Base-by-base conservation (phyloP, 1,140 invertebrate genomes). In the Drosophila nigromelanica region DNA sequence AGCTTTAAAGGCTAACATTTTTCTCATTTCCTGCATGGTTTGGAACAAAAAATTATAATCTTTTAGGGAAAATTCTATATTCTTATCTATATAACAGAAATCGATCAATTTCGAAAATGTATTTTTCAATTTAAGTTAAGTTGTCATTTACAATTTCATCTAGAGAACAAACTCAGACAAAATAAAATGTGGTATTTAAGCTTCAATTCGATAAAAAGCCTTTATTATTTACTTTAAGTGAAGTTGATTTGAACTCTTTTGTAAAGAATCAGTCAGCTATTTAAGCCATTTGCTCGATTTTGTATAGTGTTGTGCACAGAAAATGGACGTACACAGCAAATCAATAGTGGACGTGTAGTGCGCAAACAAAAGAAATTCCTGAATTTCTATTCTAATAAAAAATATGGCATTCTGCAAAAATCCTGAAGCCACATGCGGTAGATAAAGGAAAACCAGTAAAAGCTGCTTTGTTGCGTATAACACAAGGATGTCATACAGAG, bases 361-460 rank as follows among this genome's bases (percentile, higher is more conserved):
- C 10, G 12, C 10, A 48, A 42, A 50, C 15, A 56, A 59, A 51
- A 33, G 54, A 59, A 56, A 67, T 67, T 59, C 64, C 64, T 40
- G n/a, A 43, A 33, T 12, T 24, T 33, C 10, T 47, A 15, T 12
- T 42, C 54, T 10, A 14, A 11, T 21, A 24, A 27, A 14, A 18
- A 21, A 21, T 18, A 39, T 24, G 18, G 50, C 50, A 52, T 52
- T 30, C 48, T 40, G 39, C 11, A 11, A 6, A 24, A 48, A 27
- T 14, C n/a, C 18, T 21, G 55, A 58, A 30, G 27, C 40, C 40
- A 40, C 11, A 45, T 43, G 21, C 14, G n/a, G 6, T 3, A 18
- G 27, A 14, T 45, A 15, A 12, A 14, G 18, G 27, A 24, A 58
- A 43, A 24, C 39, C 40, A 30, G 27, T 39, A 7, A 40, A 39